Base-by-base conservation (phyloP, 35 echinoderm and acorn worm genomes). In the Lytechinus variegatus region DNA sequence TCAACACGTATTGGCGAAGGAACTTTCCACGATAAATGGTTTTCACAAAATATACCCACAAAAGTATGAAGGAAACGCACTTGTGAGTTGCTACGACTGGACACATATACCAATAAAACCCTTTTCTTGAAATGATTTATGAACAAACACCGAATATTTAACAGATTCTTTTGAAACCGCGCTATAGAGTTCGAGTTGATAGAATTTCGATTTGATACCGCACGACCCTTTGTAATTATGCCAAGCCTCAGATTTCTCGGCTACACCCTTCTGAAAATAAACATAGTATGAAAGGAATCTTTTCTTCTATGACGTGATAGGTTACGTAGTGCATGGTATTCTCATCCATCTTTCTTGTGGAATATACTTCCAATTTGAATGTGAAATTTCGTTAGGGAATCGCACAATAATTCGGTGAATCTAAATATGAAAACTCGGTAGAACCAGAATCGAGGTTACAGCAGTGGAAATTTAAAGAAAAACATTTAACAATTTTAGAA, bases 231-330 rank as follows among this genome's bases (percentile, higher is more conserved):
- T 1, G 14, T 79, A 79, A 79, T 79, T 79, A 79, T 79, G 4
- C 24, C 66, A 79, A 79, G 66, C 66, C 66, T 79, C 66, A 24
- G 66, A 24, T 79, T 79, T 79, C 66, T 16, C 66, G 66, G 14
- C 66, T 79, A n/a, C 66, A 24, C 66, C 66, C 66, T 54, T 60
- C 27, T 52, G 55, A 56, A 94, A 95, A 51, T 44, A 94, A 61
- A 94, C 55, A 66, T 13, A n/a, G 93, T 8, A 91, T 19, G 89
- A 87, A 53, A 55, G 27, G 55, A 54, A 28, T 29, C n/a, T 95
- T 53, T 58, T 51, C 19, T 72, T 57, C 44, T 52, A n/a, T 52
- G 93, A 54, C 51, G 53, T 56, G 28, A 33, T 21, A 33, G 44
- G 89, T 27, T 91, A 91, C 27, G 91, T 52, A 87, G 86, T 44